Conservation (phyloP, 2,888 invertebrate species). For the Drosophila monieri region DNA sequence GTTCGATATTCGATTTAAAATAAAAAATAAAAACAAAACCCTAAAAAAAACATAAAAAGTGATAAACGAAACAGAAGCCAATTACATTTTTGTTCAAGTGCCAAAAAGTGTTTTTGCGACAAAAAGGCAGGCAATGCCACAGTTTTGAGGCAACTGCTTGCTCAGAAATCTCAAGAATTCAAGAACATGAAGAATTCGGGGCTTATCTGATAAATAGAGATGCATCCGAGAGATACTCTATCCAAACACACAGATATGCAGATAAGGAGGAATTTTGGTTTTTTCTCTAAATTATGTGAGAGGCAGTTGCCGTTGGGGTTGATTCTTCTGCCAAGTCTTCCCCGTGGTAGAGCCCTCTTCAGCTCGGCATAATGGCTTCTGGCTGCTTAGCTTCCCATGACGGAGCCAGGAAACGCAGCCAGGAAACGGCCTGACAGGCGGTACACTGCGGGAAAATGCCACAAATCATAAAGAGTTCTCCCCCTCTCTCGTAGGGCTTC, state of each 20-base stretch:
- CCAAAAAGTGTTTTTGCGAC: slow-evolving; percentile 14
- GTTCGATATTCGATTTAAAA: slow-evolving; percentile 12
- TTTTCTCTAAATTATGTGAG: slow-evolving; percentile 24
- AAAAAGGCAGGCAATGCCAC: not conserved
- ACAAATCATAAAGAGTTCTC: not conserved
- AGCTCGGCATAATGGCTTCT: slow-evolving; percentile 13
- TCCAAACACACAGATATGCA: slow-evolving; percentile 26
- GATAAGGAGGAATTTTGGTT: slow-evolving; percentile 49
- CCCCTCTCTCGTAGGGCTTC: slow-evolving; percentile 5
- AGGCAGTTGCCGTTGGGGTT: slow-evolving; percentile 39
- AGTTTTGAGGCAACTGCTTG: slow-evolving; percentile 24
- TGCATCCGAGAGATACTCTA: slow-evolving; percentile 10
- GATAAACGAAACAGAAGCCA: not conserved
- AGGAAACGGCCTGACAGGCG: slow-evolving; percentile 42
- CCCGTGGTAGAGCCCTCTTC: not conserved
- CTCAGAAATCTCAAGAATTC: slow-evolving; percentile 15
- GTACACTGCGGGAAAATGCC: slow-evolving; percentile 13
- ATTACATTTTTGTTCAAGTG: slow-evolving; percentile 26
- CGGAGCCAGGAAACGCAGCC: slow-evolving; percentile 25
- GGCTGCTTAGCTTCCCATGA: slow-evolving; percentile 58
- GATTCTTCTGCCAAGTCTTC: slow-evolving; percentile 10
- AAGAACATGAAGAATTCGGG: not conserved
- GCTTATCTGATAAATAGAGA: slow-evolving; percentile 22
- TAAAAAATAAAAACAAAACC: not conserved
- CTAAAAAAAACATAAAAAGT: not conserved